Evolutionary conservation across 2,113 vertebrate species (phyloP), one percentile per base, ranked within the genome.

Genomic region (Proterorhinus semilunaris): DNA sequence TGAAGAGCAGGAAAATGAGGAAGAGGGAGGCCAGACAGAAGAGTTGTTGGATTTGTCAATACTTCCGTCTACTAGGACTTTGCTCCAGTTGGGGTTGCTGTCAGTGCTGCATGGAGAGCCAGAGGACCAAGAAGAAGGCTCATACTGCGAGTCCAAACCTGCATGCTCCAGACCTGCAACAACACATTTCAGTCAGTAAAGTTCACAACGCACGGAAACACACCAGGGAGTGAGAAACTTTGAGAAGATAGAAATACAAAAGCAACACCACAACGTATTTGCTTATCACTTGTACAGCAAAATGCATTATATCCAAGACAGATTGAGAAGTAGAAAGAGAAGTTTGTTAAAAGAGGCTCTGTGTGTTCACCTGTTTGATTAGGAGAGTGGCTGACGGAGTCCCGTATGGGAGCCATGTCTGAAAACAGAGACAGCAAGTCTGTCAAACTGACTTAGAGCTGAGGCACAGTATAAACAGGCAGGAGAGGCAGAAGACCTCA

Each of bases 381-480:
- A 94, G 95, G 94, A 91, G 96, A 97, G 94, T 96, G 95, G 94
- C 95, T 96, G 93, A 96, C 96, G 92, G 95, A 95, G 91, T 96
- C 95, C 94, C 96, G 95, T 93, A 96, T 96, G 92, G 95, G 95
- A 94, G 96, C 95, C 96, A 97, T 96, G 94, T 94, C 95, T 95
- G 64, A 87, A 92, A 89, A 91, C 74, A 90, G 70, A 87, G 68
- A 86, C 88, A 91, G 84, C 66, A 78, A 87, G 69, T 88, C 79
- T 72, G 78, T 85, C 84, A 84, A 78, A 85, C 58, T 73, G 79
- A 82, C 55, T 74, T 27, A 49, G 27, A 62, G 12, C 51, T 57
- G 68, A 63, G 58, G 11, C 27, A 74, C 46, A 65, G 67, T 69
- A 75, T 57, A 76, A 66, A 77, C 15, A 58, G 47, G 6, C 49